Evolutionary conservation across 1,140 invertebrate species (phyloP).

Genomic region (Paraescarpia echinospica): DNA sequence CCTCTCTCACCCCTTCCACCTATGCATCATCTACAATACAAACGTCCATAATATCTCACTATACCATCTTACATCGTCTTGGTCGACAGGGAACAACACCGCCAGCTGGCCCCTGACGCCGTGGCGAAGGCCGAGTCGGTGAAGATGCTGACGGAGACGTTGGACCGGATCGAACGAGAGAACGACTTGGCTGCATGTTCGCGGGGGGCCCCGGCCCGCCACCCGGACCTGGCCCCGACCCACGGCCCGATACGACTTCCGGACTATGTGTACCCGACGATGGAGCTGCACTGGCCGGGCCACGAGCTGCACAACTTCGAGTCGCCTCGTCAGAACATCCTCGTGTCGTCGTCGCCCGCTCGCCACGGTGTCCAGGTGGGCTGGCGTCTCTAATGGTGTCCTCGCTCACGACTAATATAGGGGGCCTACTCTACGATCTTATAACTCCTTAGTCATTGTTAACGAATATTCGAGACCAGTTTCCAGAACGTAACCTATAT

Average conservation of each 20-base stretch:
- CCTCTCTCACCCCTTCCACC: no score
- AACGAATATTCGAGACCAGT: no score
- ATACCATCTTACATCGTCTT: not conserved
- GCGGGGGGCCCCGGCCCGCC: not conserved
- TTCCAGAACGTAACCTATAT: no score
- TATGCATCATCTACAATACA: not conserved
- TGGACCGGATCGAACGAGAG: conserved; percentile 25
- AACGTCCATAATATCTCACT: not conserved
- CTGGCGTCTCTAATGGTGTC: not conserved
- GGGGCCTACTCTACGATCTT: no score
- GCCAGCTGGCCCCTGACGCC: not conserved
- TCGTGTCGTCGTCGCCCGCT: not conserved
- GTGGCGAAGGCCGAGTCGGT: not conserved
- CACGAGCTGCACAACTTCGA: not conserved
- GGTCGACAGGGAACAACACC: not conserved
- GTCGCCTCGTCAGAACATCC: not conserved
- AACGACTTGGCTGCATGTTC: conserved; percentile 20
- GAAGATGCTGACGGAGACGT: conserved; percentile 9
- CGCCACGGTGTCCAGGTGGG: not conserved
- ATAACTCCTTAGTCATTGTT: no score
- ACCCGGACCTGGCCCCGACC: not conserved
- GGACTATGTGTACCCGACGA: not conserved
- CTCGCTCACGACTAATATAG: no score
- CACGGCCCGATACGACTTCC: not conserved
- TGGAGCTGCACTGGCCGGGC: not conserved